Base-by-base conservation (phyloP, 2,888 invertebrate genomes). In the Ochropacha duplaris region DNA sequence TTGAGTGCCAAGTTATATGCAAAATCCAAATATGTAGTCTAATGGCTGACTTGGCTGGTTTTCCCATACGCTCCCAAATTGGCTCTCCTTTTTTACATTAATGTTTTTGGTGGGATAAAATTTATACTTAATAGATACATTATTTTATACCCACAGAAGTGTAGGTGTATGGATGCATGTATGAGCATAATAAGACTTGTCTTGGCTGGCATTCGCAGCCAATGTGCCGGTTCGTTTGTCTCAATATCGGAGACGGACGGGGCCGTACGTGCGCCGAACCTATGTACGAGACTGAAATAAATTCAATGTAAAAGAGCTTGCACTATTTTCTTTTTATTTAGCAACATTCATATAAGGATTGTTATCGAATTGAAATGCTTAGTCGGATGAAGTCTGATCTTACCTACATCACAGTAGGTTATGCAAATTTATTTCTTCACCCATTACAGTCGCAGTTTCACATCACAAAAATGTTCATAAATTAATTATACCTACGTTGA, bases 211-310 rank as follows among this genome's bases (percentile, higher is more conserved):
- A 66, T 65, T 69, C 60, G 60, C 60, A 71, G 68, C 70, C 83
- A 80, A 85, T 85, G 79, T 81, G 72, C 71, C 81, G 85, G 84
- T 88, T 89, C 88, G 86, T 89, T 89, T 88, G 81, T 87, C 86
- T 86, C 87, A 87, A 88, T 88, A 84, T 81, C 79, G 74, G 73
- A 76, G 75, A 76, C 73, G 66, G 77, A 76, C 78, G 72, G 72
- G 72, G 69, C 67, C 68, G 76, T 72, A 83, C 84, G 81, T 85
- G 83, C 76, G 64, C 59, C 59, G 70, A 50, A 50, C 31, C 19
- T 26, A 31, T 26, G 22, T 44, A 74, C 76, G 79, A 75, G 76
- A 78, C 78, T 75, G 61, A 78, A 84, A 83, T 81, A 82, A 78
- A 75, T 61, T 19, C 49, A 54, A 55, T 39, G 19, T 22, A 31